phyloP scores from a whole-genome alignment of 2,797 vertebrate genomes.

The Anguilla obscura region DNA sequence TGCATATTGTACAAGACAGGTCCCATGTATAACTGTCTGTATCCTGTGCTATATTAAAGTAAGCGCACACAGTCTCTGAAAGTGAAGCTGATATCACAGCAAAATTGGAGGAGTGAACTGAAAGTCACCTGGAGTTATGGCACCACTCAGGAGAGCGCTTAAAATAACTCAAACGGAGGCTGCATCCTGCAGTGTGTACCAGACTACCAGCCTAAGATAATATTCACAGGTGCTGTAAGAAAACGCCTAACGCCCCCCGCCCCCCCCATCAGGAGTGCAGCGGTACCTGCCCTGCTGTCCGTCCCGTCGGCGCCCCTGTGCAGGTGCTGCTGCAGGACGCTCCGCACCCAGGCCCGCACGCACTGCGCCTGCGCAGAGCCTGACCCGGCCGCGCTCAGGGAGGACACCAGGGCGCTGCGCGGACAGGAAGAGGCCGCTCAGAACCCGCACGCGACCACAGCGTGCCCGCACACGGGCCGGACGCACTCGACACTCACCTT shows the following conservation, averaged over 20 bases:
- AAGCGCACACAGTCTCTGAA: background rate
- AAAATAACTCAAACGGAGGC: background rate
- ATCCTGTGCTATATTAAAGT: background rate
- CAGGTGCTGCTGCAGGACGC: conserved; percentile 88
- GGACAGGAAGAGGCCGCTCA: background rate
- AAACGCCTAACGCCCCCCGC: background rate
- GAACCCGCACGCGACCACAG: background rate
- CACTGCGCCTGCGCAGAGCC: conserved; percentile 81
- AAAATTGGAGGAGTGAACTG: background rate
- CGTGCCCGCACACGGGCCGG: background rate
- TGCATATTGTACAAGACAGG: background rate
- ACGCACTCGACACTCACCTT: background rate
- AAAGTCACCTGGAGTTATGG: background rate
- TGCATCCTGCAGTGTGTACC: background rate
- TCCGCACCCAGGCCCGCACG: conserved; percentile 90
- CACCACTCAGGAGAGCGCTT: background rate
- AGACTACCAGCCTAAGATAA: background rate
- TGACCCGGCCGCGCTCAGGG: conserved; percentile 63
- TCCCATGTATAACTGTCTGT: too few species aligned
- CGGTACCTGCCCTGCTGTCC: conserved; percentile 68
- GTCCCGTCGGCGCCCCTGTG: conserved; percentile 74
- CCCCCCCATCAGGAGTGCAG: background rate
- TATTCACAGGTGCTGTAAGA: background rate
- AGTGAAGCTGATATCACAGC: background rate
- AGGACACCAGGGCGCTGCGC: conserved; percentile 78